Evolutionary conservation across 2,888 invertebrate genomes (phyloP).

Genomic region (Ischnus inquisitorius): DNA sequence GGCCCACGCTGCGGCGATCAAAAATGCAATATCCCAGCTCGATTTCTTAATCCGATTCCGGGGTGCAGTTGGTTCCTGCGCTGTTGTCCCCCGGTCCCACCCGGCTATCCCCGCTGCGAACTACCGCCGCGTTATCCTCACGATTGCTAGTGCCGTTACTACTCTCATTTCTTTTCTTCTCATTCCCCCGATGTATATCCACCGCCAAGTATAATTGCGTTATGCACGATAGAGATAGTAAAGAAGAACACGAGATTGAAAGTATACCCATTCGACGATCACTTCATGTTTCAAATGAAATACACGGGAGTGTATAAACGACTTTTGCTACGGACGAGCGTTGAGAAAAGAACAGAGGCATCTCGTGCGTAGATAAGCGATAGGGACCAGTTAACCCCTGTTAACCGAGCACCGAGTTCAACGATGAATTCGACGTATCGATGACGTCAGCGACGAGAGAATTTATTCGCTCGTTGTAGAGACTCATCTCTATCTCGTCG

Average conservation of each 20-base stretch:
- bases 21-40: constrained; percentile 84
- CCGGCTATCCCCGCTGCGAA: constrained; percentile 37
- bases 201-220: constrained; percentile 52
- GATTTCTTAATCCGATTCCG: constrained; percentile 84
- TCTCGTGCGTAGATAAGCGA: constrained; percentile 63
- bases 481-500: not conserved
- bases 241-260: not conserved
- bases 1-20: constrained; percentile 78
- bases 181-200: constrained; percentile 14
- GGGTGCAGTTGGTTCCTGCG: constrained; percentile 62
- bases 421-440: constrained; percentile 80
- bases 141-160: constrained; percentile 36
- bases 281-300: not conserved
- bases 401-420: constrained; percentile 73
- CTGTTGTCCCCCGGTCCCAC: constrained; percentile 35
- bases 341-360: constrained; percentile 8
- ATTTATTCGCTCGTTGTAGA: constrained; percentile 56
- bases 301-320: not conserved
- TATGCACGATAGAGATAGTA: constrained; percentile 20
- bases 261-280: not conserved
- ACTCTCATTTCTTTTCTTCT: not conserved
- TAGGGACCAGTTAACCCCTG: constrained; percentile 76
- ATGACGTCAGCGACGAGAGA: constrained; percentile 81
- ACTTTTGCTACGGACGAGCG: not conserved
- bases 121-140: constrained; percentile 30